Evolutionary conservation across 1,140 invertebrate genomes (phyloP).

Genomic region (Papilio xuthus): DNA sequence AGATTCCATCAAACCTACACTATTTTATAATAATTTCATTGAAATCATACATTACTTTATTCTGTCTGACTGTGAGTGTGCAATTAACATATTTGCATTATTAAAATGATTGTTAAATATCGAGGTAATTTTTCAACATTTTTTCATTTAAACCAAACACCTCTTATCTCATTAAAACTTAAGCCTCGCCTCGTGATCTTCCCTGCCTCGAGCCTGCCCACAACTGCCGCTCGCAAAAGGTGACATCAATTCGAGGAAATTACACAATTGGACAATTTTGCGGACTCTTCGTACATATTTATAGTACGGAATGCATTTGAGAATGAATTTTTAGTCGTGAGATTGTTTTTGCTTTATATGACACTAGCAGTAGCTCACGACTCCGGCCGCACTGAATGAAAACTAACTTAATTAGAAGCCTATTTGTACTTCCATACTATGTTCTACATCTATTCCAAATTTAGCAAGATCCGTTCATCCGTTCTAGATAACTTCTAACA

Average conservation of each 20-base stretch:
- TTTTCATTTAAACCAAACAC: background rate
- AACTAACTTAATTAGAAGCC: no score
- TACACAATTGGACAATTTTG: constrained; percentile 7
- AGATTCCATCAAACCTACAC: background rate
- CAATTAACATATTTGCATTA: background rate
- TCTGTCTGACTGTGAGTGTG: no score
- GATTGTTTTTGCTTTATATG: background rate
- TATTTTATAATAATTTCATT: no score
- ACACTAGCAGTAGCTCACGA: no score
- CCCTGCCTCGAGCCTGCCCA: background rate
- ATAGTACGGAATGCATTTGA: background rate
- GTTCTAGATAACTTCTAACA: no score
- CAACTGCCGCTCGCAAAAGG: background rate
- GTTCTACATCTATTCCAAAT: no score
- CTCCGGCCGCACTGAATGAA: no score
- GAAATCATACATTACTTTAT: no score
- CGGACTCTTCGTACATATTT: background rate
- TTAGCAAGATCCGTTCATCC: no score
- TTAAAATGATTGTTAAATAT: background rate
- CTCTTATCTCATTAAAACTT: constrained; percentile 11
- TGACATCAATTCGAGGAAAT: background rate
- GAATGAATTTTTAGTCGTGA: background rate
- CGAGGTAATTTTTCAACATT: background rate
- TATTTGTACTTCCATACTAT: no score
- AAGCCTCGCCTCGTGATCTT: background rate